Percentiles rank a stretch among this genome's conserved stretches.
Evolutionary conservation across 1,140 invertebrate species (phyloP).

Genomic region (Meloidogyne exigua): DNA sequence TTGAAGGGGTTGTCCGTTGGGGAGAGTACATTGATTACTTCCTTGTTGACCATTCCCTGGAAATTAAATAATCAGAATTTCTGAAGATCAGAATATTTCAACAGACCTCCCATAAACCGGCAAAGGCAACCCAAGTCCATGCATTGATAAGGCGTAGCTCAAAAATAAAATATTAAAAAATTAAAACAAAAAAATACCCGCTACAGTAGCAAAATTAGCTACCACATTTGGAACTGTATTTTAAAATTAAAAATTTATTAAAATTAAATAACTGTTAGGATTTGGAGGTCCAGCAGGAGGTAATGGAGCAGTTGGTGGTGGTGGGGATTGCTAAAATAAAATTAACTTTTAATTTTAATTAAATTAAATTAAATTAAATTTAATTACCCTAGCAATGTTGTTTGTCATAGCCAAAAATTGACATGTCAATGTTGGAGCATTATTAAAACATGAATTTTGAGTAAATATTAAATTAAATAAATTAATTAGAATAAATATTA

Average conservation of each 20-base stretch:
- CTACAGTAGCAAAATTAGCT: constrained; percentile 46
- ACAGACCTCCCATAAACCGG: constrained; percentile 37
- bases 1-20: constrained; percentile 36
- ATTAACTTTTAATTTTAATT: background rate
- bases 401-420: background rate
- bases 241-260: background rate
- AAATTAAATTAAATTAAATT: background rate
- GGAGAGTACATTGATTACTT: constrained; percentile 36
- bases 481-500: background rate
- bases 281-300: background rate
- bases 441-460: background rate
- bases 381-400: background rate
- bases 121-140: constrained; percentile 54
- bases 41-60: constrained; percentile 43
- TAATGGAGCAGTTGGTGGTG: background rate
- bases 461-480: background rate
- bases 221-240: constrained; percentile 18
- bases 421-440: background rate
- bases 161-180: no score
- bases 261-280: background rate
- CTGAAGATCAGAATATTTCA: background rate
- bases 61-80: background rate
- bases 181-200: no score
- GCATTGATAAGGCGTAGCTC: constrained; percentile 45
- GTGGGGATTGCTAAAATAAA: background rate